Base-by-base conservation (phyloP, 64 coral and sea anemone genomes). In the Porites australiensis region DNA sequence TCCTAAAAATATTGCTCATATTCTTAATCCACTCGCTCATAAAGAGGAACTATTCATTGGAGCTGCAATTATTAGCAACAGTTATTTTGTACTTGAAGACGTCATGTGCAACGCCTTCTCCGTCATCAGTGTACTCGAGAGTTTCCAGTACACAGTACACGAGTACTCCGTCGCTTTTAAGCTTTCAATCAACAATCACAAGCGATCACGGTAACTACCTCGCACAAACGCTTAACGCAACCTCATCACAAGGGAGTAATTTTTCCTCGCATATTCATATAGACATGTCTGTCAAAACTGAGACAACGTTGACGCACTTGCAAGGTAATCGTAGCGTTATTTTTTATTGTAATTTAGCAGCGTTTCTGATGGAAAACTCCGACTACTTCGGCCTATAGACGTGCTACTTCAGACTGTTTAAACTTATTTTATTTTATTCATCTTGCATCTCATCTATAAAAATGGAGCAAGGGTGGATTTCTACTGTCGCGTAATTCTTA, bases 1-100 rank as follows among this genome's bases (percentile, higher is more conserved):
- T 84, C 61, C 50, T 84, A 67, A 84, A 84, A 51, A 45, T 47
- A 8, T 10, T 84, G 18, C 81, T 84, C 23, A 19, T 84, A 69
- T 13, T 84, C 63, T 53, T 84, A 61, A 20, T 84, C 46, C 18
- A 84, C 44, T n/a, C 64, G 4, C 11, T 84, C n/a, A 66, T 84
- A 5, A 84, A 23, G 51, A 69, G 3, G 63, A 65, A 51, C 15
- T 51, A 21, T 67, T 63, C 63, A 16, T 69, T 84, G 47, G 62
- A 84, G 46, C 47, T 84, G 19, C 81, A 84, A 12, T 50, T 69
- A 66, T 50, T 84, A 22, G 8, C 63, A 84, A 84, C 63, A 50
- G 81, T 63, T 64, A 8, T 84, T 51, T 68, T 84, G n/a, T 12
- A 69, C 18, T 84, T 44, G 44, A 12, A 84, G n/a, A 6, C 51